These are phyloP conservation scores for Cephalopterus ornatus DNA, from an alignment of 2,113 vertebrate species.

Conservation along the genomic window DNA sequence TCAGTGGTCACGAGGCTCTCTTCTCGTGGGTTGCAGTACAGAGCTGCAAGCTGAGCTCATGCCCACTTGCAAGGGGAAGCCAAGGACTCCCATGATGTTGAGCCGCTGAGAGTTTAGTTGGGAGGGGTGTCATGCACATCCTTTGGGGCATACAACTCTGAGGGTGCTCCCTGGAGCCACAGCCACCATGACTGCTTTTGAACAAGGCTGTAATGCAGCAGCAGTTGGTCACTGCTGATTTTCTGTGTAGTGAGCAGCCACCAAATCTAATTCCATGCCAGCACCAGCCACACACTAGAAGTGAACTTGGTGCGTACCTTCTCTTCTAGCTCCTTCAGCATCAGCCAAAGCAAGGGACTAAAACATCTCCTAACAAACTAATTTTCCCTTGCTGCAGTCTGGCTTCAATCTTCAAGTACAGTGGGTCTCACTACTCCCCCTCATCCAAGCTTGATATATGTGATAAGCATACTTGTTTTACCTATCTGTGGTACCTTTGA, in stretches of 20 bases:
- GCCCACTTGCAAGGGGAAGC: background rate
- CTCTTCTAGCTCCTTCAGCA: background rate
- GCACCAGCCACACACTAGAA: background rate
- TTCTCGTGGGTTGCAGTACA: background rate
- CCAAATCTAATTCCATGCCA: background rate
- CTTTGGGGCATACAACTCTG: background rate
- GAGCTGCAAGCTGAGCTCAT: background rate
- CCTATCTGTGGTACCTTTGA: background rate
- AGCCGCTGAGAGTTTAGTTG: background rate
- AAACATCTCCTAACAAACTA: background rate
- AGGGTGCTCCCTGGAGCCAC: background rate
- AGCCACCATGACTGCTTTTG: background rate
- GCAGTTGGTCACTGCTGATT: background rate
- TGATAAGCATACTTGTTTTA: background rate
- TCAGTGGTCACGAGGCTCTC: background rate
- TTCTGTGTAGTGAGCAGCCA: background rate
- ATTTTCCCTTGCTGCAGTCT: background rate
- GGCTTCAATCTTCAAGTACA: background rate
- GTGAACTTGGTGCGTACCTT: accelerated
- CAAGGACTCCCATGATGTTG: background rate
- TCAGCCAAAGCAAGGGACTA: background rate
- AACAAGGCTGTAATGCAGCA: background rate
- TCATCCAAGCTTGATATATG: background rate
- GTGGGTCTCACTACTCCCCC: background rate
- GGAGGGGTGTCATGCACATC: background rate